These are phyloP conservation scores for Charina bottae DNA, from an alignment of 2,113 vertebrate genomes.

Conservation along the genomic window DNA sequence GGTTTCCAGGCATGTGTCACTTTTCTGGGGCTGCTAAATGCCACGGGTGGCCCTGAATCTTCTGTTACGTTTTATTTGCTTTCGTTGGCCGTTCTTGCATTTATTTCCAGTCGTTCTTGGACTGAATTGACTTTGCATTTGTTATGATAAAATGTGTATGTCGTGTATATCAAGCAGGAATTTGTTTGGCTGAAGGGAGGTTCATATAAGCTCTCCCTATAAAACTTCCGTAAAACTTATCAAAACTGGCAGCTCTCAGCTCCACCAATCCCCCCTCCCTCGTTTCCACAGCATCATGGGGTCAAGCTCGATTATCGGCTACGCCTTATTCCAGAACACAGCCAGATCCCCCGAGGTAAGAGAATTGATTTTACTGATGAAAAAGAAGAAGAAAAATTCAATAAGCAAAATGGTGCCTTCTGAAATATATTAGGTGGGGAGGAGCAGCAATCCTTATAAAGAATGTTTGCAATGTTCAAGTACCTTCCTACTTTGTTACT, in stretches of 20 bases:
- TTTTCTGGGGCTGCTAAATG: neutral
- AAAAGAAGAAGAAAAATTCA: neutral
- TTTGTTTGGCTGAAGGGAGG: neutral
- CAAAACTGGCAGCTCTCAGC: neutral
- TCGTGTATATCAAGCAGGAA: neutral
- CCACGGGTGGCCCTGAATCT: neutral
- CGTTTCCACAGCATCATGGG: conserved; percentile 73
- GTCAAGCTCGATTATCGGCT: conserved; percentile 79
- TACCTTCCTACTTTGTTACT: neutral
- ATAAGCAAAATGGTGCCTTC: neutral
- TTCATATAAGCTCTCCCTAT: neutral
- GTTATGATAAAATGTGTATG: neutral
- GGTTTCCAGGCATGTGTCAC: neutral
- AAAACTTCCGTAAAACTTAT: neutral
- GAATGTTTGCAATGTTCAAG: neutral
- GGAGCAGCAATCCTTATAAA: neutral
- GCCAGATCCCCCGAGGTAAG: conserved; percentile 76
- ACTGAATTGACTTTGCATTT: neutral
- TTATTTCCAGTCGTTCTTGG: neutral
- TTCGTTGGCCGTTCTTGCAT: neutral
- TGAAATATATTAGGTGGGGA: accelerated
- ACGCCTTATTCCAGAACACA: conserved; percentile 70
- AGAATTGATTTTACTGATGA: neutral
- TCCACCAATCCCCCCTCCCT: conserved; percentile 49
- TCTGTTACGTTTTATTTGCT: neutral